These are phyloP conservation scores for Sylvia atricapilla DNA, from an alignment of 2,113 vertebrate genomes.

Conservation along the genomic window DNA sequence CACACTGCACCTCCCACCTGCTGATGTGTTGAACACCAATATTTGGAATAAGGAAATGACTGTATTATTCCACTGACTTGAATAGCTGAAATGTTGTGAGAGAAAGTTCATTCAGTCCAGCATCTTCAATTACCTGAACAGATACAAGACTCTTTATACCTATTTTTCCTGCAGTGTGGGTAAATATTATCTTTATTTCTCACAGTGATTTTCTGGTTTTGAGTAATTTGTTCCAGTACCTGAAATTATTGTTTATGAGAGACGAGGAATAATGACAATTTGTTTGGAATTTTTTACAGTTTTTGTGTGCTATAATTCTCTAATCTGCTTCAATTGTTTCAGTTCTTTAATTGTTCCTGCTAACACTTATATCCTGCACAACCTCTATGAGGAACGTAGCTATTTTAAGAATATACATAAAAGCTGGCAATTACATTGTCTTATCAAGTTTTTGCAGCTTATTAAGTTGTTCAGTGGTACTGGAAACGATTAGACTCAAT, in stretches of 20 bases:
- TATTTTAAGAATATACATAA: conserved; percentile 66
- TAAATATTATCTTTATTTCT: conserved; percentile 17
- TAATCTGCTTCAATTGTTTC: conserved; percentile 59
- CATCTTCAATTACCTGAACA: not conserved
- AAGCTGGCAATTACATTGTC: conserved; percentile 72
- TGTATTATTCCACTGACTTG: not conserved
- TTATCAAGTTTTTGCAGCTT: conserved; percentile 73
- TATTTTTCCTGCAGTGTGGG: not conserved
- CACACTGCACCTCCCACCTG: not conserved
- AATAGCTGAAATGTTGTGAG: not conserved
- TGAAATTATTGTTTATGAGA: not conserved
- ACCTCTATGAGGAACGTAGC: conserved; percentile 36
- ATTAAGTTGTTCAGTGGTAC: conserved; percentile 68
- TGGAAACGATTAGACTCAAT: conserved; percentile 56
- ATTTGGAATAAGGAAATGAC: not conserved
- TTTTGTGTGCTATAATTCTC: not conserved
- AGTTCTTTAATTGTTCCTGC: conserved; percentile 61
- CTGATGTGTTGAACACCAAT: not conserved
- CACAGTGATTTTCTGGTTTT: not conserved
- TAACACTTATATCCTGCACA: conserved; percentile 36
- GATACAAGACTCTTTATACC: not conserved
- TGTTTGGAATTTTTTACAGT: not conserved
- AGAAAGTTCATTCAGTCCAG: not conserved
- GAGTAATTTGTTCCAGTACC: not conserved
- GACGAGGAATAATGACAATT: not conserved